These are phyloP conservation scores for Drosophila suzukii DNA, from an alignment of 1,140 invertebrate genomes.

Conservation along the genomic window DNA sequence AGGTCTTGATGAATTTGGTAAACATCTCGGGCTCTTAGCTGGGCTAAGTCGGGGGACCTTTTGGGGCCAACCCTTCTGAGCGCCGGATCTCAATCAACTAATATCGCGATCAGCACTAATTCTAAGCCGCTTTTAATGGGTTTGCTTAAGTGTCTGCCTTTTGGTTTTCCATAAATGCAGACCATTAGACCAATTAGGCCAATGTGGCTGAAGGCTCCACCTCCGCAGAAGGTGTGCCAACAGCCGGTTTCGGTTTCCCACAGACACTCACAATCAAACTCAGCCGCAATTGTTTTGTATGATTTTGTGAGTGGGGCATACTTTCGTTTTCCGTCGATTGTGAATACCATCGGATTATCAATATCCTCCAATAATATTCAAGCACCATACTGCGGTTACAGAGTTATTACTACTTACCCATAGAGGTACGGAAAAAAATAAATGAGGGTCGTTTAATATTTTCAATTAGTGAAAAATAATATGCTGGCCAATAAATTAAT, in stretches of 20 bases:
- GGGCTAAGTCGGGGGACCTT: not conserved
- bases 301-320: slow-evolving; percentile 43
- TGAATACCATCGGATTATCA: slow-evolving; percentile 42
- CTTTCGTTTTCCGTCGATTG: slow-evolving; percentile 67
- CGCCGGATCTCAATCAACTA: slow-evolving; percentile 59
- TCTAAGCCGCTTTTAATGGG: slow-evolving; percentile 55
- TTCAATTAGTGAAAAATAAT: not conserved
- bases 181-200: slow-evolving; percentile 75
- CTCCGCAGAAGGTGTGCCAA: slow-evolving; percentile 69
- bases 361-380: slow-evolving; percentile 48
- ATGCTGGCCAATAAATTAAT: not conserved
- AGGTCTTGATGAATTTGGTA: slow-evolving; percentile 56
- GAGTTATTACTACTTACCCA: slow-evolving; percentile 37
- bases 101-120: slow-evolving; percentile 55
- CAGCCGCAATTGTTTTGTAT: slow-evolving; percentile 35
- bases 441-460: not conserved
- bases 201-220: slow-evolving; percentile 70
- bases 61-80: slow-evolving; percentile 40
- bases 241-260: slow-evolving; percentile 65
- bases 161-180: slow-evolving; percentile 52
- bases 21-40: slow-evolving; percentile 43
- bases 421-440: not conserved
- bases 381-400: slow-evolving; percentile 33
- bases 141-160: slow-evolving; percentile 45
- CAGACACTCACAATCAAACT: not conserved